Evolutionary conservation across 2,113 vertebrate genomes (phyloP).

Genomic region (Microtus ochrogaster): DNA sequence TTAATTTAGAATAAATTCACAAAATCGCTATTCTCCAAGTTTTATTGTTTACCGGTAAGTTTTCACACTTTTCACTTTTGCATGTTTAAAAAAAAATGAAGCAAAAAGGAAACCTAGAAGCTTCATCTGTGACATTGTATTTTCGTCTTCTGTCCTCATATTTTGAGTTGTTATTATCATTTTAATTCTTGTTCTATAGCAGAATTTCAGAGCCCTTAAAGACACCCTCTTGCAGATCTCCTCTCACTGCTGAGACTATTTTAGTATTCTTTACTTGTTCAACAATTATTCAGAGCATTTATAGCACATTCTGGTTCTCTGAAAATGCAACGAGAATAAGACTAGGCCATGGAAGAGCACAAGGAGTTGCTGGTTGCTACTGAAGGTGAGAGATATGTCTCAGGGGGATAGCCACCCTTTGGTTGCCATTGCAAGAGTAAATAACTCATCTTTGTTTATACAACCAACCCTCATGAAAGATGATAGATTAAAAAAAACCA

Average conservation of each 20-base stretch:
- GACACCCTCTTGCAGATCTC: background rate
- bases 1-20: slow-evolving; percentile 35
- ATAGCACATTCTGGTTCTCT: background rate
- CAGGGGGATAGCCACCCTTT: background rate
- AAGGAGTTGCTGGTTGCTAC: background rate
- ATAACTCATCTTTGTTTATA: background rate
- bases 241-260: background rate
- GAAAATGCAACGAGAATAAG: background rate
- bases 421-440: background rate
- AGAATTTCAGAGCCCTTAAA: background rate
- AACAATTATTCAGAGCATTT: slow-evolving; percentile 7
- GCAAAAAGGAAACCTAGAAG: background rate
- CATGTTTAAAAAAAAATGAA: background rate
- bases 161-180: background rate
- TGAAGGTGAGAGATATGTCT: background rate
- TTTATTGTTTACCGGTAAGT: background rate
- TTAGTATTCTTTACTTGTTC: background rate
- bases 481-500: background rate
- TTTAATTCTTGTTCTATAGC: background rate
- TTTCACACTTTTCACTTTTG: background rate
- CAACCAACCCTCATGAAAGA: background rate
- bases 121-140: background rate
- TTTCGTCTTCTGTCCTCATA: background rate
- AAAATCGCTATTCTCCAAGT: background rate
- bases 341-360: background rate